Conservation (phyloP, 2,888 invertebrate genomes). For the Heliothis peltigera region DNA sequence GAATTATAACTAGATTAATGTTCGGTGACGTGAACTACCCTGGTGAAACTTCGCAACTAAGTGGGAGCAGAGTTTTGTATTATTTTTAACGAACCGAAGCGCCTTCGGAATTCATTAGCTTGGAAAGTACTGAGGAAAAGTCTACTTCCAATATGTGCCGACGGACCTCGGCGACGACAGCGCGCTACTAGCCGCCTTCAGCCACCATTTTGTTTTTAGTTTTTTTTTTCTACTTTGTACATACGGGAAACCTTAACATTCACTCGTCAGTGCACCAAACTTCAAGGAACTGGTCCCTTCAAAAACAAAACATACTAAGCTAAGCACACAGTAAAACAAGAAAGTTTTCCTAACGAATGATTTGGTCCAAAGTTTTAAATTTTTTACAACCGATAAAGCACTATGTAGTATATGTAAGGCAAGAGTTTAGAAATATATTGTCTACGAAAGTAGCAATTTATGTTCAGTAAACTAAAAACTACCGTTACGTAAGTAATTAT, state of each 20-base stretch:
- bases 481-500: constrained; percentile 19
- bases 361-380: constrained; percentile 42
- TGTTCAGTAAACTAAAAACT: constrained; percentile 24
- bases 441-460: constrained; percentile 23
- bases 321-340: constrained; percentile 43
- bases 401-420: constrained; percentile 23
- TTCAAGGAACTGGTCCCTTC: constrained; percentile 24
- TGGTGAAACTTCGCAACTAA: constrained; percentile 79
- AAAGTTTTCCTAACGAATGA: constrained; percentile 42
- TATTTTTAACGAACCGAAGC: constrained; percentile 85
- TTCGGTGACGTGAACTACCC: constrained; percentile 84
- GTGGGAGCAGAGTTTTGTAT: constrained; percentile 82
- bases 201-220: constrained; percentile 23
- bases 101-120: constrained; percentile 86
- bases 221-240: constrained; percentile 2
- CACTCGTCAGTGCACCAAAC: constrained; percentile 20
- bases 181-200: constrained; percentile 3
- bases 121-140: constrained; percentile 74
- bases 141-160: constrained; percentile 76
- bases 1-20: constrained; percentile 87
- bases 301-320: constrained; percentile 31
- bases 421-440: constrained; percentile 31
- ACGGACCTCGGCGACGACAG: constrained; percentile 38
- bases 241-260: constrained; percentile 3
- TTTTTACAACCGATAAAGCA: constrained; percentile 38